Conservation (phyloP, 1,140 invertebrate species). For the Condylostylus longicornis region DNA sequence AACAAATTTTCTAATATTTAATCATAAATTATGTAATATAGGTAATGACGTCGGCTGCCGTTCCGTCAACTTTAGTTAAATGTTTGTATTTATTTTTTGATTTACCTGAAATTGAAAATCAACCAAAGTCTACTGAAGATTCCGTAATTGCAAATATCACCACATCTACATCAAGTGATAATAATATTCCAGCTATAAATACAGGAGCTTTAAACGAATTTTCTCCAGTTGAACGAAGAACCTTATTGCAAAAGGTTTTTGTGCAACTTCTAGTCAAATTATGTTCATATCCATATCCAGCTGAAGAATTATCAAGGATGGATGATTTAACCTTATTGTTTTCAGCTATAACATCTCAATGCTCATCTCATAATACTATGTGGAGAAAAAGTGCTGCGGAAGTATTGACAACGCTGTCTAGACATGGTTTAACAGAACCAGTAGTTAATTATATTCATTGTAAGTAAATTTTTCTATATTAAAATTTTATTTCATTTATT, state of each 20-base stretch:
- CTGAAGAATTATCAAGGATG: constrained; percentile 89
- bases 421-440: constrained; percentile 79
- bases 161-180: no score
- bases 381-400: constrained; percentile 96
- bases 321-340: constrained; percentile 93
- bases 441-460: constrained; percentile 96
- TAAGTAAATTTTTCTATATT: constrained; percentile 37
- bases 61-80: constrained; percentile 96
- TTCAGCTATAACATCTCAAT: constrained; percentile 90
- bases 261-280: constrained; percentile 88
- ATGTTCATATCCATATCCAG: constrained; percentile 80
- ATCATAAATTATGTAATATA: constrained; percentile 25
- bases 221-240: constrained; percentile 75
- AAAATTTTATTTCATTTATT: background rate
- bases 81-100: constrained; percentile 98
- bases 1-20: no score
- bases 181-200: constrained; percentile 12
- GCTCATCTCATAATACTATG: constrained; percentile 77
- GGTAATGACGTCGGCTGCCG: constrained; percentile 87
- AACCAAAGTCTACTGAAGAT: constrained; percentile 54
- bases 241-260: constrained; percentile 91
- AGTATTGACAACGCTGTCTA: constrained; percentile 87
- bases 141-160: no score
- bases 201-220: constrained; percentile 56
- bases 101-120: constrained; percentile 72